Conservation (phyloP, 2,113 vertebrate genomes). For the Micromys minutus region DNA sequence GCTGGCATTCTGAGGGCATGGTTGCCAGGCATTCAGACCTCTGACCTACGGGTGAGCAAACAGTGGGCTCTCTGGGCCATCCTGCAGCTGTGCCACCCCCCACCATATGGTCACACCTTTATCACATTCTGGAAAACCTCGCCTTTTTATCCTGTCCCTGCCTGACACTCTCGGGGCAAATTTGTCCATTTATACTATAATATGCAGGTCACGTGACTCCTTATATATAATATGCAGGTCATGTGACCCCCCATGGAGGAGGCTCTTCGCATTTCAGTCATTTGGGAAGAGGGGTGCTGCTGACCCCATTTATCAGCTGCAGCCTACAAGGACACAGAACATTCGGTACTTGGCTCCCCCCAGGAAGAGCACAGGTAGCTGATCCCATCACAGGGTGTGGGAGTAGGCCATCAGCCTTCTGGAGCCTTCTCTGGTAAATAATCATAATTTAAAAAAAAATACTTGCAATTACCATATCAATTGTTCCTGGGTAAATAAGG, state of each 20-base stretch:
- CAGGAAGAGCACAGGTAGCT: background rate
- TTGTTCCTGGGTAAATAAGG: constrained; percentile 65
- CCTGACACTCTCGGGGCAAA: background rate
- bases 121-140: background rate
- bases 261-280: background rate
- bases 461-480: constrained; percentile 61
- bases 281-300: background rate
- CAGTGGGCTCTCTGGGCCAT: background rate
- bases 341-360: background rate
- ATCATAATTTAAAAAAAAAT: background rate
- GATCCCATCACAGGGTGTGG: background rate
- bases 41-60: background rate
- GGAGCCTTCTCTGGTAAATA: constrained; percentile 24
- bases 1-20: background rate
- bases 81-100: too few species aligned
- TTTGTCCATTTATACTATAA: rapidly evolving
- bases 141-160: background rate
- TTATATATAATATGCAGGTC: background rate
- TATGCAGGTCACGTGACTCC: background rate
- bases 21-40: background rate
- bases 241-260: background rate
- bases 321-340: background rate
- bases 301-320: background rate
- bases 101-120: background rate
- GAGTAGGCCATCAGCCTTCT: background rate